Evolutionary conservation across 2,797 vertebrate species (phyloP), one percentile per base, ranked within the genome.

Genomic region (Taenioides sp.): DNA sequence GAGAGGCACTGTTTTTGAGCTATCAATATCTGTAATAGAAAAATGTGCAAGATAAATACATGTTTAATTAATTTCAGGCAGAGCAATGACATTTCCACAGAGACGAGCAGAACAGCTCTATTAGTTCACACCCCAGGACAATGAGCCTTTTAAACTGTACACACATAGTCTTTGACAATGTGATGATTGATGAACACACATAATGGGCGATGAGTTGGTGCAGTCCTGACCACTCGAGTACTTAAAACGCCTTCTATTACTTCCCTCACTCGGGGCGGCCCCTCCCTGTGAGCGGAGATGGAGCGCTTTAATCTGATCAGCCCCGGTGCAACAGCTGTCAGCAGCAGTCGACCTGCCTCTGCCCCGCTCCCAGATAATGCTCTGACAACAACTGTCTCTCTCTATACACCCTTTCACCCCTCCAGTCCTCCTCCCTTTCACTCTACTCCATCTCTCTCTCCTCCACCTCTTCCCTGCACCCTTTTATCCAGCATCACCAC

Each of bases 281-380:
- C 86, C 74, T 71, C 67, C 27, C 27, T 2, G 2, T 81, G 80
- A 84, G 71, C 58, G 70, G 87, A 90, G 81, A 88, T 87, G 84
- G 85, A 80, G 81, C 84, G 74, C 85, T 92, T 92, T 92, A 92
- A 92, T 92, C 91, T 90, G 89, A 94, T 91, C 86, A 91, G 90
- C 87, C 88, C 81, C 82, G 23, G 77, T 89, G 79, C 88, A 92
- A 87, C 92, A 93, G 89, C 92, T 94, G 93, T 88, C 82, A 77
- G 68, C 86, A 81, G 81, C 77, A 82, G 80, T 66, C 69, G 1
- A 67, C 75, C 73, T 69, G 70, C 77, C 78, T 84, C 67, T 81
- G 80, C 80, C 70, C 80, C 75, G 58, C 69, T 77, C 85, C 72
- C 75, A 37, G 31, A 31, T 50, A 49, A 43, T n/a, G 55, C 49